Evolutionary conservation across 2,797 vertebrate genomes (phyloP), one percentile per base, ranked within the genome.

Genomic region (Tympanoctomys barrerae): DNA sequence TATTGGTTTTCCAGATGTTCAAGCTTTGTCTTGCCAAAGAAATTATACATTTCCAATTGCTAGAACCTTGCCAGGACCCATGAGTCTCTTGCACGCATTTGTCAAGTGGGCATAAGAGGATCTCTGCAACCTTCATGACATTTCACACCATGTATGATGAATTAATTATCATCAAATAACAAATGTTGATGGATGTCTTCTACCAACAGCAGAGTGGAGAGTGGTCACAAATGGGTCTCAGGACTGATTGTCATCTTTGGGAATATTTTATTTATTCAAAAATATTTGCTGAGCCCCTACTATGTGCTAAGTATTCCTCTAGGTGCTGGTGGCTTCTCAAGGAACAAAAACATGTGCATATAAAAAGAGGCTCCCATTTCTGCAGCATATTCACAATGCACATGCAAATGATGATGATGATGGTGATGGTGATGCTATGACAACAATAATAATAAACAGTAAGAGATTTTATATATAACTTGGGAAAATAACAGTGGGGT

Each of bases 1-100:
- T 83, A 78, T 95, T 85, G 26, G 89, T 39, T 96, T 94, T 95
- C 91, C 84, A 95, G 88, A 83, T 94, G 68, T 91, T 92, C 84
- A 90, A 46, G 33, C 62, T 91, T 93, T 93, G 19, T 78, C 87
- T 95, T 93, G 64, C 87, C 89, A 94, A 97, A 88, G 33, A 94
- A 92, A 82, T 82, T 79, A 82, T 66, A 22, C 18, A 88, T 33
- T 94, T 75, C 54, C 22, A 39, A 87, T 90, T 46, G 88, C 49
- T 49, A 89, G 84, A 78, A 59, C 28, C 28, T 39, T 91, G 78
- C 93, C 49, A 70, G 68, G 89, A 94, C 64, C 77, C 33, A 82
- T 31, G 62, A 88, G 64, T 80, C 70, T 78, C 94, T 94, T 92
- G 84, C 68, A 93, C 75, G 36, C 59, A 75, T 87, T 87, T 68